Base-by-base conservation (phyloP, 2,888 invertebrate species). In the Cataglyphis rosenhaueri region DNA sequence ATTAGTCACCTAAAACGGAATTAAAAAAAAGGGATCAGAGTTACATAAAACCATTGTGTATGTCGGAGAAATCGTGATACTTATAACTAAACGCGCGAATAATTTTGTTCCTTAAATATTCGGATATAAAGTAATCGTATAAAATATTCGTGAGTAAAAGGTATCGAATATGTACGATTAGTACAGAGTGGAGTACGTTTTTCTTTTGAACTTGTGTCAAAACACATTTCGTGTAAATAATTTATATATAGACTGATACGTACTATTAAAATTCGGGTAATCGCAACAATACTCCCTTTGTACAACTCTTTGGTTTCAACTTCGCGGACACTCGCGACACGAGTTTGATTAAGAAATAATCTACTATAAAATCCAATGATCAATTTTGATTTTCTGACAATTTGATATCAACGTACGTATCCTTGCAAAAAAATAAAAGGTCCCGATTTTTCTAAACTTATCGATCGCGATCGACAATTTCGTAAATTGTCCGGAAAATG, bases 251-350 rank as follows among this genome's bases (percentile, higher is more conserved):
- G n/a, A 52, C 52, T 52, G 18, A 48, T 66, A 52, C 10, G 48
- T 44, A 64, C 32, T 52, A 55, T 3, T 38, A 38, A 29, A 70
- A 35, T 41, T 71, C 41, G 18, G 9, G n/a, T 70, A 1, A 68
- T 75, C 70, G 35, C 25, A 75, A 75, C 44, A 21, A 4, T 65
- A 25, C 9, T 71, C 38, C 35, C 12, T 3, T 75, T 73, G 9
- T 25, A 71, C 38, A 57, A 57, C 5, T 76, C 76, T 76, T 68
- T 70, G 73, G 73, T 57, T 76, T 71, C 29, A 29, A 76, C 52
- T 66, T 48, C 25, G 35, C 18, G 29, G 18, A 15, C 10, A 71
- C 8, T 71, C 55, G 44, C 12, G 29, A 57, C 18, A 12, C 3
- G 35, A 79, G 15, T 38, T n/a, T 59, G 73, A 78, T 78, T 21